A percentile compares a stretch with the other conserved stretches of the same genome.
phyloP scores from a whole-genome alignment of 2,797 vertebrate species.

The Heliangelus exortis region DNA sequence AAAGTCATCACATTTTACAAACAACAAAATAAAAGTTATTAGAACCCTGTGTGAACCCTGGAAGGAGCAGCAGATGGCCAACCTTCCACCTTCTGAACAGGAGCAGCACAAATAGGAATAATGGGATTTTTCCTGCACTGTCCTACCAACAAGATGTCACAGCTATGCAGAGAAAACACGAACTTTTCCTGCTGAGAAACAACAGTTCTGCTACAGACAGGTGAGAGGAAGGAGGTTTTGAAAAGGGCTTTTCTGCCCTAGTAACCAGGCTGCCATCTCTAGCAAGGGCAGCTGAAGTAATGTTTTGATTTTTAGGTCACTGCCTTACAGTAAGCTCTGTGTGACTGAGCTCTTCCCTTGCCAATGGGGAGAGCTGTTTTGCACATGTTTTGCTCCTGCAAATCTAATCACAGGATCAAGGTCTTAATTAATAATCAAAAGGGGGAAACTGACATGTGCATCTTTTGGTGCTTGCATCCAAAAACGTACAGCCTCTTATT shows the following conservation, averaged over 20 bases:
- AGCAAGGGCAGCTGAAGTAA: not conserved
- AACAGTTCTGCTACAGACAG: not conserved
- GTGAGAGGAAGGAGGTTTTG: not conserved
- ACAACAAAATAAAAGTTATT: not conserved
- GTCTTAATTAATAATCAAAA: not conserved
- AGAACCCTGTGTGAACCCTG: not conserved
- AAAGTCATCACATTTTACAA: not conserved
- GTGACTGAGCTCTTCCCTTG: not conserved
- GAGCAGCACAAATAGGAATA: not conserved
- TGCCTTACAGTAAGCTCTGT: not conserved
- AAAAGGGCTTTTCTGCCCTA: not conserved
- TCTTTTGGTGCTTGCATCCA: not conserved
- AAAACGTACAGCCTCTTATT: not conserved
- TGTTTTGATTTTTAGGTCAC: not conserved
- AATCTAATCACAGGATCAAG: not conserved
- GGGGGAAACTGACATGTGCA: not conserved
- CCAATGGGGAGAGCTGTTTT: not conserved
- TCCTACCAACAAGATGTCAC: not conserved
- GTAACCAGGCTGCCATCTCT: not conserved
- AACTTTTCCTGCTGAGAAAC: not conserved
- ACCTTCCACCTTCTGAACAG: not conserved
- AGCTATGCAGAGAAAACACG: not conserved
- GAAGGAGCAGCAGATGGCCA: not conserved
- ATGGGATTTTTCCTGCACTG: not conserved
- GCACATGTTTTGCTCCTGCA: not conserved